phyloP scores from a whole-genome alignment of 2,797 vertebrate genomes.

The Malurus splendens region DNA sequence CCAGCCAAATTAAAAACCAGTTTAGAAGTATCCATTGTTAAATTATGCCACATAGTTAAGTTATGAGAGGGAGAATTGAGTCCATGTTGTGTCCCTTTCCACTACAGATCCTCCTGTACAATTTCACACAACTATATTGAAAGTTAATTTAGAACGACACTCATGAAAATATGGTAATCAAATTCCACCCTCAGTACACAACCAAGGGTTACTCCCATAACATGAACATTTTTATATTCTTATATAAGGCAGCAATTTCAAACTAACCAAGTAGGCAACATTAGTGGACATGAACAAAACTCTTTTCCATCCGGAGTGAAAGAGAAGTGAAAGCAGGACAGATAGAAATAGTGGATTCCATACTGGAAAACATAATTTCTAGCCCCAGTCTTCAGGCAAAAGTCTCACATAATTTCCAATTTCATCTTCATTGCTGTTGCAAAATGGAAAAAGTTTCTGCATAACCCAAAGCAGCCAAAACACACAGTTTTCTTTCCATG shows the following conservation, averaged over 20 bases:
- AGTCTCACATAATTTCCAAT: neutral
- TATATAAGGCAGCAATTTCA: neutral
- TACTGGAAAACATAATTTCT: neutral
- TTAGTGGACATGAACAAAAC: neutral
- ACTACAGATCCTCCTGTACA: neutral
- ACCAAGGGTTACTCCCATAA: neutral
- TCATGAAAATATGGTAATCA: neutral
- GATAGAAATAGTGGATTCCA: neutral
- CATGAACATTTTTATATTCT: neutral
- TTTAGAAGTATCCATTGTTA: neutral
- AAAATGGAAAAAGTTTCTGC: neutral
- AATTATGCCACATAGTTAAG: neutral
- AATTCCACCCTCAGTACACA: neutral
- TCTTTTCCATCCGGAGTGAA: neutral
- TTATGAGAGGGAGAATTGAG: neutral
- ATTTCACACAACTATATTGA: rapidly evolving
- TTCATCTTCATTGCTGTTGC: neutral
- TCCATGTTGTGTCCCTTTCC: neutral
- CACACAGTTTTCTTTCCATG: neutral
- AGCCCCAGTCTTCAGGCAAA: neutral
- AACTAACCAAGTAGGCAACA: rapidly evolving
- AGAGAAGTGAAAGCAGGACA: neutral
- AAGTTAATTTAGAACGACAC: neutral
- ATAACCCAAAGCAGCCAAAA: neutral
- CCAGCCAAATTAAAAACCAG: neutral